phyloP scores from a whole-genome alignment of 2,888 invertebrate species.

The Polydrusus cervinus region DNA sequence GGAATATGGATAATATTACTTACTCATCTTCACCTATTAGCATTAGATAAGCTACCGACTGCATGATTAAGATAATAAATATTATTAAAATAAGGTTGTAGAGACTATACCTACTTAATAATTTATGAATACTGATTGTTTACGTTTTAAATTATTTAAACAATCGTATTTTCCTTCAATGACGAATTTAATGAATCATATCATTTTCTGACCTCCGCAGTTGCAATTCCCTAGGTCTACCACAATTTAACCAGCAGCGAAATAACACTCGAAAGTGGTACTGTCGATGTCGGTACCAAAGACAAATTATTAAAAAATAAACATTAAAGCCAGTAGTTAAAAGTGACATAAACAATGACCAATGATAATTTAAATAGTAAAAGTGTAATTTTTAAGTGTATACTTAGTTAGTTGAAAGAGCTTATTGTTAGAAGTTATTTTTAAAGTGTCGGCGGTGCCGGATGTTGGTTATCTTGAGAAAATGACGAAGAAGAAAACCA shows the following conservation, averaged over 20 bases:
- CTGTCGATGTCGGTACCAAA: background rate
- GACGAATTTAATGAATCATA: constrained; percentile 46
- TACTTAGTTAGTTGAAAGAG: background rate
- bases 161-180: constrained; percentile 31
- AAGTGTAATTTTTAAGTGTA: background rate
- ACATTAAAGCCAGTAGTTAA: background rate
- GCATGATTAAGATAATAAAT: background rate
- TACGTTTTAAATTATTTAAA: constrained; percentile 27
- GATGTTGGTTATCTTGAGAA: constrained; percentile 27
- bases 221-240: constrained; percentile 41
- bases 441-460: background rate
- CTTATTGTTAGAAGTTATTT: background rate
- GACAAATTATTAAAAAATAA: too few relatives aligned
- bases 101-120: constrained; percentile 1
- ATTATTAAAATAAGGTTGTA: background rate
- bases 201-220: constrained; percentile 22
- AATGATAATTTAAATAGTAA: background rate
- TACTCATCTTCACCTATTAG: background rate
- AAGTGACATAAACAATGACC: constrained; percentile 6
- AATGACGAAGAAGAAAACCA: constrained; percentile 70
- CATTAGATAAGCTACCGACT: background rate
- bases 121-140: constrained; percentile 20
- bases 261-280: background rate
- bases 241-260: background rate
- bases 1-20: too few relatives aligned